phyloP scores from a whole-genome alignment of 2,797 vertebrate species.

The Enteromius argenteus region DNA sequence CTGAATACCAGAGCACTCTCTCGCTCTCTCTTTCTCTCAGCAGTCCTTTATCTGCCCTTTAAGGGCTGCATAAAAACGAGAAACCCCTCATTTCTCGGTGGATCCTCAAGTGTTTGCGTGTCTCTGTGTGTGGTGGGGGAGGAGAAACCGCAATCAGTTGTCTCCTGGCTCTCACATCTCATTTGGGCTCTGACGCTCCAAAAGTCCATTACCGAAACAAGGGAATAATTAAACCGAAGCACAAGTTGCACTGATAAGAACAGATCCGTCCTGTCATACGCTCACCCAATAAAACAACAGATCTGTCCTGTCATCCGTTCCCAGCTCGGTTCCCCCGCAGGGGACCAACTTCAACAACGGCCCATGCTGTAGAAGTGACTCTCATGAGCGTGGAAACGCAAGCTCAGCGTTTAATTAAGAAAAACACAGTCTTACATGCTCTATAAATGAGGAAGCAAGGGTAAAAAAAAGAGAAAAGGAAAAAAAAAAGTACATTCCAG shows the following conservation, averaged over 20 bases:
- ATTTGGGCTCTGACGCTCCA: slow-evolving; percentile 58
- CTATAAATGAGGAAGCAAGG: slow-evolving; percentile 13
- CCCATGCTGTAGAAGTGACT: slow-evolving; percentile 4
- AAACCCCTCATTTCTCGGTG: not conserved
- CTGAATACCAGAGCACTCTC: slow-evolving; percentile 38
- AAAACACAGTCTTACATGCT: slow-evolving; percentile 43
- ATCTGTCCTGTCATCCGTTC: slow-evolving; percentile 17
- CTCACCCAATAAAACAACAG: slow-evolving; percentile 21
- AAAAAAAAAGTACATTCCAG: not conserved
- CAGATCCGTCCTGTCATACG: slow-evolving; percentile 47
- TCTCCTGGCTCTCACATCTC: slow-evolving; percentile 61
- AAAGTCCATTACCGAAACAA: slow-evolving; percentile 65
- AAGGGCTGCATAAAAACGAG: slow-evolving; percentile 4
- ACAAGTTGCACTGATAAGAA: slow-evolving; percentile 54
- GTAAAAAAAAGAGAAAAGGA: not conserved
- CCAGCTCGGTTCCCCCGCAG: slow-evolving; percentile 7
- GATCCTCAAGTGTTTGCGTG: slow-evolving; percentile 5
- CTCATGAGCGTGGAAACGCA: slow-evolving; percentile 5
- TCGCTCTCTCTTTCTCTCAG: slow-evolving; percentile 3
- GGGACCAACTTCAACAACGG: slow-evolving; percentile 25
- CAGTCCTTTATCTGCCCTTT: slow-evolving; percentile 38
- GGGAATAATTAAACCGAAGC: slow-evolving; percentile 64
- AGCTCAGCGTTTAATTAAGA: slow-evolving; percentile 49
- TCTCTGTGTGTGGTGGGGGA: not conserved
- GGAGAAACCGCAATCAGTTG: slow-evolving; percentile 62